Percentiles rank a stretch among this genome's conserved stretches.
These are phyloP conservation scores for Betta splendens DNA, from an alignment of 2,797 vertebrate species.

Conservation along the genomic window DNA sequence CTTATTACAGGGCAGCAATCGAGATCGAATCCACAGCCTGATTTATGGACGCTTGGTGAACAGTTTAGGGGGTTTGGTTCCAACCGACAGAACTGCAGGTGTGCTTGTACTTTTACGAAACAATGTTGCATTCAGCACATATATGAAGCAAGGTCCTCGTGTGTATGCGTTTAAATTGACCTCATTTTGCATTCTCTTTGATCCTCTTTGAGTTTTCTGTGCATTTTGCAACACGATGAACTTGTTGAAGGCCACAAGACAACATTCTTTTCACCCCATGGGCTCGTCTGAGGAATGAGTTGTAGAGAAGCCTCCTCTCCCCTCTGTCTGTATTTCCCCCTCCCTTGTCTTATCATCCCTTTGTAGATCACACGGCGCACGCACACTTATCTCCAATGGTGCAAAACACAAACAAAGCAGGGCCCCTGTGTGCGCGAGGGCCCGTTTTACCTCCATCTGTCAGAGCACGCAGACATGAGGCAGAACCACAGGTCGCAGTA, in stretches of 20 bases:
- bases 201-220: background rate
- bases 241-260: background rate
- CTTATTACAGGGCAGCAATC: slow-evolving; percentile 13
- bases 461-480: slow-evolving; percentile 57
- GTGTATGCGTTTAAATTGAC: background rate
- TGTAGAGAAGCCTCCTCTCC: slow-evolving; percentile 16
- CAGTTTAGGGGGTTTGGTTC: background rate
- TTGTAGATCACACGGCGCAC: slow-evolving; percentile 53
- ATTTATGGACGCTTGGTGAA: background rate
- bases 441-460: slow-evolving; percentile 46
- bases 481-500: slow-evolving; percentile 53
- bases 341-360: slow-evolving; percentile 63
- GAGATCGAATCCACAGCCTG: background rate
- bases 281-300: slow-evolving; percentile 18
- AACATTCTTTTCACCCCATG: background rate
- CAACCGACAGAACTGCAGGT: background rate
- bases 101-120: background rate
- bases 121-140: too few species aligned
- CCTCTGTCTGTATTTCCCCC: slow-evolving; percentile 14
- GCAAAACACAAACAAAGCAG: slow-evolving; percentile 71
- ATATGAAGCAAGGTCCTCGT: background rate
- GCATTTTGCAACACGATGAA: too few species aligned
- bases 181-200: background rate
- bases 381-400: slow-evolving; percentile 69
- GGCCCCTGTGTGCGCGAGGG: slow-evolving; percentile 38